Evolutionary conservation across 2,888 invertebrate genomes (phyloP), one percentile per base, ranked within the genome.

Genomic region (Tinea trinotella): DNA sequence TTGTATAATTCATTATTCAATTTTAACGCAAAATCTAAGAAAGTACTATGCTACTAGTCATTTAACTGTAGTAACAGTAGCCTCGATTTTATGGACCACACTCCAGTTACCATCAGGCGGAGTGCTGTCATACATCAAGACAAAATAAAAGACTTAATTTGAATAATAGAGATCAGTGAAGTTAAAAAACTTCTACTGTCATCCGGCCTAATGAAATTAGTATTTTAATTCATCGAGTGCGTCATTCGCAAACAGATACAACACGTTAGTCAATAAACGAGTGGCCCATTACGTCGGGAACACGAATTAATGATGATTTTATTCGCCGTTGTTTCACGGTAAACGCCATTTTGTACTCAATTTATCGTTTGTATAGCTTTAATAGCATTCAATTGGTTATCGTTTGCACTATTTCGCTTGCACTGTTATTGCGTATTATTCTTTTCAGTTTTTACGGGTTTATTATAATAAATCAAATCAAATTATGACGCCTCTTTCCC

Each of bases 271-370:
- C 50, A 50, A 50, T 50, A 50, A 50, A 73, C 71, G 67, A 81
- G 80, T 74, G 74, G 75, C 63, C 74, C 76, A 76, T 81, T 78
- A 64, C 70, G 82, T 82, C 81, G 74, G 66, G 67, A 66, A 67
- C 81, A 80, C 75, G 71, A 81, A 81, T 80, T 76, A 74, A 82
- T 82, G 81, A 64, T 81, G 75, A 81, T 82, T 80, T 82, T 81
- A 82, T 82, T 68, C 72, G 62, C 18, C 20, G 53, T 53, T 40
- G 52, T 52, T 46, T 24, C 12, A 50, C 24, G 50, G 50, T 50
- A 50, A 50, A 24, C 13, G 22, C 50, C 24, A 24, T 46, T 46
- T 46, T 46, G 46, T 46, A 19, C 46, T 19, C 46, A 46, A 46
- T 46, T 46, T 46, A 46, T 50, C 50, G 50, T 18, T n/a, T 35